Evolutionary conservation across 2,113 vertebrate species (phyloP), one percentile per base, ranked within the genome.

Genomic region (Pungitius pungitius): DNA sequence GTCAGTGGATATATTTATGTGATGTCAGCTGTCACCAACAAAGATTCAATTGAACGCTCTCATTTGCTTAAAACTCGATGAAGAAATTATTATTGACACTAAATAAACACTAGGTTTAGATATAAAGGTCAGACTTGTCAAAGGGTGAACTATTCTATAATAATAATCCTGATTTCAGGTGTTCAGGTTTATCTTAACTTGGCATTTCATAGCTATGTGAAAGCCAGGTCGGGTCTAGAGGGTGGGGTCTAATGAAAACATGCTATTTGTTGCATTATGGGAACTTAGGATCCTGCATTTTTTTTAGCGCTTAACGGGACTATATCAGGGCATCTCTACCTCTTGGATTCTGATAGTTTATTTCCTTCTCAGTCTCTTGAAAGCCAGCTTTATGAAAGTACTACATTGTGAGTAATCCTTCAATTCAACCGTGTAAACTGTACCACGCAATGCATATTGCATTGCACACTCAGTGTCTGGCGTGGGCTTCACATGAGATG

Each of bases 1-100:
- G 61, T 60, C 66, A 56, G 39, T 30, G 22, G 47, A 55, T 56
- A 72, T 27, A 69, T 74, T 79, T 56, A 74, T 64, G 26, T 76
- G 39, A 27, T 24, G 43, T 70, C 57, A 71, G 56, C 65, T 59
- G 56, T 75, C 73, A 65, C 55, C 45, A 13, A 62, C 60, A 39
- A 2, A 22, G 43, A 70, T 72, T 20, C 61, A 68, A 75, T 54
- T 66, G 14, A 75, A 43, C 18, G 18, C 39, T 57, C 18, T 17
- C 20, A 64, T 40, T 20, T 63, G 37, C 58, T 51, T 63, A 43
- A 68, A 65, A 37, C 26, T 54, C 35, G 7, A 63, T 56, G 70
- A 67, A 35, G 30, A 20, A 59, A 22, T 54, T 14, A 40, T 58
- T 37, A 62, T 35, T 63, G 57, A 66, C 22, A 37, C 13, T 56